Evolutionary conservation across 1,140 invertebrate genomes (phyloP), one percentile per base, ranked within the genome.

Genomic region (Neodiprion virginianus): DNA sequence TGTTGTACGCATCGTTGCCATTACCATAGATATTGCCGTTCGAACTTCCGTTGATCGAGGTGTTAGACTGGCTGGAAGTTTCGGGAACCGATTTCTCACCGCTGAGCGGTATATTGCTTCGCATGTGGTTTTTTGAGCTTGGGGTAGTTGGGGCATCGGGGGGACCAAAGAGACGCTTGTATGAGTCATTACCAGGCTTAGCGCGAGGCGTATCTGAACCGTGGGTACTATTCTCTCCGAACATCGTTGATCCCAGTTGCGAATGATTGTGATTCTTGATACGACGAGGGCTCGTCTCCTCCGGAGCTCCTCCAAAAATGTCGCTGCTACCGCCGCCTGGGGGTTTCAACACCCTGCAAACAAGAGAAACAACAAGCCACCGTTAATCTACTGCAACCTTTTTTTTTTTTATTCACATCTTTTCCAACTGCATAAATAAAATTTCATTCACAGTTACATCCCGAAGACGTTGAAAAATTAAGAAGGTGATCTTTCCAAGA

Each of bases 301-400:
- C 85, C 7, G 79, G 79, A 7, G 79, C 77, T 8, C 84, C 74
- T 61, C 90, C 91, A 81, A 93, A 93, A 75, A 92, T 92, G 82
- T 92, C 91, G 80, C 91, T 92, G 78, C 89, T 90, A 8, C 90
- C 92, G 75, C 92, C 92, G 71, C 92, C 92, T 69, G 92, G 92
- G n/a, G 92, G 92, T 82, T 91, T 92, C 79, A 92, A 80, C 28
- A 93, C 92, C 84, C 92, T 93, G 80, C 7, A 79, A 83, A 69
- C 69, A 80, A 78, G 69, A 23, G 72, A 77, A 48, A 79, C 17
- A 11, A 69, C 72, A 75, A 75, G 71, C 11, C 53, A 5, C 7
- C n/a, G 53, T 61, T 61, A 61, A 8, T 61, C 53, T 40, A 40
- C 28, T 40, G 28, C 1, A 40, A 40, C 28, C 28, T 40, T 40